Evolutionary conservation across 30 jellyfish, hydroid and myxozoan species (phyloP).

Genomic region (Hydra vulgaris): DNA sequence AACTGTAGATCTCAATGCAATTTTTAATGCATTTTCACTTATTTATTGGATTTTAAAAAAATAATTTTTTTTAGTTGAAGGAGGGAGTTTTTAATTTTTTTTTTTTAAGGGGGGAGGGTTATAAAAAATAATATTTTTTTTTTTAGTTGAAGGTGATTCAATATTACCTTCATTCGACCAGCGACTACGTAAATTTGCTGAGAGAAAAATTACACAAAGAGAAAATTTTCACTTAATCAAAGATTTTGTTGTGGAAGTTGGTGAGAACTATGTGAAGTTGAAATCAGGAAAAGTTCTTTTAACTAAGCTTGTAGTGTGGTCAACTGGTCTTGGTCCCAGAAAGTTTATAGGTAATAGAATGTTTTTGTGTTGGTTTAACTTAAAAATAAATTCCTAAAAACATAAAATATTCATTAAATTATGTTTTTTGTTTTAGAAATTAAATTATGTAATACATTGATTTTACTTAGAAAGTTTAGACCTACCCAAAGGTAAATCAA

Average conservation of each 20-base stretch:
- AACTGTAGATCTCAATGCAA: no score
- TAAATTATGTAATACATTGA: no score
- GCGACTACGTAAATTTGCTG: constrained; percentile 65
- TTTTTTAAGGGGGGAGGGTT: no score
- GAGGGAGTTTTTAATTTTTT: no score
- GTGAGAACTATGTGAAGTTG: constrained; percentile 46
- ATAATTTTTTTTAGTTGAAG: no score
- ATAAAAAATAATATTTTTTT: no score
- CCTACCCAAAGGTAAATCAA: constrained; percentile 27
- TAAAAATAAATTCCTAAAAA: no score
- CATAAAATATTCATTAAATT: no score
- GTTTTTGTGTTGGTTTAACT: neutral
- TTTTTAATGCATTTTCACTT: no score
- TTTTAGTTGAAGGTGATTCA: constrained; percentile 73
- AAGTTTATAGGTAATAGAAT: constrained; percentile 8
- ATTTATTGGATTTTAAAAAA: no score
- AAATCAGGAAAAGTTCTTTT: constrained; percentile 62
- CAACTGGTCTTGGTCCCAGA: constrained; percentile 93
- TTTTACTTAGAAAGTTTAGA: constrained; percentile 15
- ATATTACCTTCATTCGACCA: constrained; percentile 87
- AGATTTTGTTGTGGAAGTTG: constrained; percentile 80
- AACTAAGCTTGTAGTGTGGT: constrained; percentile 94
- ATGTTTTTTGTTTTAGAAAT: no score
- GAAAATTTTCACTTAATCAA: constrained; percentile 41
- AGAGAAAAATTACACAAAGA: constrained; percentile 53